A percentile compares a stretch with the other conserved stretches of the same genome.
These are phyloP conservation scores for Pachliopta kotzebuea DNA, from an alignment of 2,888 invertebrate genomes.

Conservation along the genomic window DNA sequence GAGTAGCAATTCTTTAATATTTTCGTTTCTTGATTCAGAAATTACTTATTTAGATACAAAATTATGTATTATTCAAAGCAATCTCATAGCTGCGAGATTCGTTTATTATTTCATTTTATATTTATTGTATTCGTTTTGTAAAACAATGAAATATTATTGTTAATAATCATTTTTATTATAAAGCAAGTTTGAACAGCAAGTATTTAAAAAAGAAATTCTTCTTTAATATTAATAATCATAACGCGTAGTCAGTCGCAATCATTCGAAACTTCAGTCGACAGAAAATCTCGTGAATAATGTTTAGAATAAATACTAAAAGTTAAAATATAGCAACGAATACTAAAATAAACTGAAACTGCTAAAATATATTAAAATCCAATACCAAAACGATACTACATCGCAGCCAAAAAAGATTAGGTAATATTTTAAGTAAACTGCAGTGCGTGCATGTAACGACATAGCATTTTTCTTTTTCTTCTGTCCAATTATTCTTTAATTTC, in stretches of 20 bases:
- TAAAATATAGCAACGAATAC: too few species aligned
- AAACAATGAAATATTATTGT: too few species aligned
- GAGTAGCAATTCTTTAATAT: too few species aligned
- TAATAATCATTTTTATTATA: too few species aligned
- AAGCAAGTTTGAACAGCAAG: too few species aligned
- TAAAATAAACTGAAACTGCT: not conserved
- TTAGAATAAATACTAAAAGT: not conserved
- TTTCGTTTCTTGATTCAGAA: too few species aligned
- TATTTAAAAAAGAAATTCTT: not conserved
- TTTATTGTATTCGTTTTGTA: too few species aligned
- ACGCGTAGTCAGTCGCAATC: not conserved
- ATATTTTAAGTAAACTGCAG: slow-evolving; percentile 20
- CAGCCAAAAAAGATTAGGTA: not conserved
- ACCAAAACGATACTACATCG: not conserved
- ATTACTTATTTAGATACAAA: too few species aligned
- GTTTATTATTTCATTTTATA: too few species aligned
- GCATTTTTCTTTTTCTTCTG: slow-evolving; percentile 24
- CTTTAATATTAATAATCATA: not conserved
- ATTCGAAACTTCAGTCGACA: not conserved
- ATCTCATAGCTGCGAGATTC: too few species aligned
- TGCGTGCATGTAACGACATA: slow-evolving; percentile 16
- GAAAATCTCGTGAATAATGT: not conserved
- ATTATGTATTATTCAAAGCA: too few species aligned
- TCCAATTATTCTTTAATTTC: slow-evolving; percentile 27
- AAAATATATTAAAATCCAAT: not conserved